Evolutionary conservation across 1,140 invertebrate genomes (phyloP), one percentile per base, ranked within the genome.

Genomic region (Bombus waltoni): DNA sequence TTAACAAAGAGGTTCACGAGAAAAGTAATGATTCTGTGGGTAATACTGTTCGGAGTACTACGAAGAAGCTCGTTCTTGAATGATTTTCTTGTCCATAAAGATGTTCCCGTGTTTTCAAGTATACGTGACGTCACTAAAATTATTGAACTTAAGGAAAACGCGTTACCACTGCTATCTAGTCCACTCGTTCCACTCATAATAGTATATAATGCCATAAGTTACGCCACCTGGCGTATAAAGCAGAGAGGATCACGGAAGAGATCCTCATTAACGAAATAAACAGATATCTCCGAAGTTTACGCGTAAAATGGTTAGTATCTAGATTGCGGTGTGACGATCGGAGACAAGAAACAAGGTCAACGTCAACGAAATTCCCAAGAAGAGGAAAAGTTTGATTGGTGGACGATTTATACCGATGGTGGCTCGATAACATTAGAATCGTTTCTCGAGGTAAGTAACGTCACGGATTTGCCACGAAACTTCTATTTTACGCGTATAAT

Each of bases 401-500:
- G 32, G 57, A 18, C 88, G 71, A 83, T 89, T 89, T 83, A 80
- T 86, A 86, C 77, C 79, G 87, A 85, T 32, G 25, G 35, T 11
- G 32, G 66, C 9, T 74, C 73, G 78, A 89, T 88, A 82, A 89
- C 79, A 44, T 73, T 57, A 76, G 74, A 47, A 85, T 62, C 83
- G 74, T 79, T 80, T 83, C 75, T 6, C 22, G 70, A 38, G 73
- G 65, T 83, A 89, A 89, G 75, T 77, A 82, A 76, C 76, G 81
- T 81, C 84, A 83, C 40, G 47, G 79, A 81, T 62, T 81, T 72
- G 77, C 73, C 78, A 81, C 57, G 75, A 75, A 88, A 89, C 87
- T 87, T 90, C 92, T 88, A 94, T 93, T 92, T 92, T 89, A 86
- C 88, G 88, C 88, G 89, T 92, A 92, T 93, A 93, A 93, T 93